These are phyloP conservation scores for Ascidia mentula DNA, from an alignment of 23 tunicate genomes.

Conservation along the genomic window DNA sequence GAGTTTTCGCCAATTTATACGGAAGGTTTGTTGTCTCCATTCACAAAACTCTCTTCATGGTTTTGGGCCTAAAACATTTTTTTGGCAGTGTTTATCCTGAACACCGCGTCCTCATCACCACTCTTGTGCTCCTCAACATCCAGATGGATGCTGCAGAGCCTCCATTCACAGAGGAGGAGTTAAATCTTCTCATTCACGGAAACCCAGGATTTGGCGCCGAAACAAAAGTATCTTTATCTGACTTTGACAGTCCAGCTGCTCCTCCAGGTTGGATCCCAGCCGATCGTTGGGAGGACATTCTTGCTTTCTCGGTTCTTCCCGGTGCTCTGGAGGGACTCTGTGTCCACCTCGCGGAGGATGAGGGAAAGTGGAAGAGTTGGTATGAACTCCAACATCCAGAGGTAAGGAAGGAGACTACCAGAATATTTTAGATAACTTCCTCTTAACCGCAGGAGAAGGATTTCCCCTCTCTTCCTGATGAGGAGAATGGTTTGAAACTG, in stretches of 20 bases:
- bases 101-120: constrained; percentile 67
- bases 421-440: background rate
- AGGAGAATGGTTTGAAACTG: constrained; percentile 10
- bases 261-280: constrained; percentile 84
- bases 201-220: constrained; percentile 82
- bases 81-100: constrained; percentile 70
- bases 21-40: constrained; percentile 32
- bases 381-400: constrained; percentile 55
- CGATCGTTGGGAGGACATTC: constrained; percentile 80
- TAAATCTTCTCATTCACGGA: constrained; percentile 69
- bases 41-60: background rate
- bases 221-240: constrained; percentile 25
- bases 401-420: constrained; percentile 17
- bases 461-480: constrained; percentile 14
- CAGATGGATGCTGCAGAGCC: constrained; percentile 57
- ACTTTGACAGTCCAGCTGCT: constrained; percentile 63
- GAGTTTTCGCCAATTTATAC: constrained; percentile 66
- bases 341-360: constrained; percentile 55
- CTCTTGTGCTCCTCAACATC: constrained; percentile 61
- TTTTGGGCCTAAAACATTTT: background rate
- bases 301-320: constrained; percentile 73
- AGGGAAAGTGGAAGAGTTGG: constrained; percentile 78
- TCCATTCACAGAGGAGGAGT: constrained; percentile 72
- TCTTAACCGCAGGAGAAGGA: background rate
- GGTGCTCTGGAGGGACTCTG: constrained; percentile 68